Base-by-base conservation (phyloP, 2,888 invertebrate species). In the Phragmatobia fuliginosa region DNA sequence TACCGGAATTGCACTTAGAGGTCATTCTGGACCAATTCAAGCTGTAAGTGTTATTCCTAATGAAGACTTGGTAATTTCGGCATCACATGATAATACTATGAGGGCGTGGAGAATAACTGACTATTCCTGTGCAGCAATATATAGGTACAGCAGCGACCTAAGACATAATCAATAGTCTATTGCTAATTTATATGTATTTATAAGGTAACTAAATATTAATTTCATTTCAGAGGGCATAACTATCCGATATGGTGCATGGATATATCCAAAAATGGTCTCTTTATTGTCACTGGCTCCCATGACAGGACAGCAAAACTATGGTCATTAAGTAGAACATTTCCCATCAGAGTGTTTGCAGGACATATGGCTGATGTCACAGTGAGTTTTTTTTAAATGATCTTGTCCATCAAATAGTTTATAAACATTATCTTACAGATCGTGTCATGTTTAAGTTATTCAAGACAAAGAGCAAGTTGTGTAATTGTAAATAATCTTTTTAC, bases 161-260 rank as follows among this genome's bases (percentile, higher is more conserved):
- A 0, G 31, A n/a, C n/a, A n/a, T n/a, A n/a, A n/a, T n/a, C n/a
- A n/a, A n/a, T n/a, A n/a, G n/a, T n/a, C n/a, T n/a, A n/a, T n/a
- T n/a, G n/a, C n/a, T n/a, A n/a, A n/a, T n/a, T n/a, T n/a, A n/a
- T n/a, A n/a, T n/a, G n/a, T n/a, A n/a, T n/a, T 33, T 2, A 56
- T 58, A 21, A 49, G 45, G n/a, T 10, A 56, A 21, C 45, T 52
- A 21, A 32, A 14, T n/a, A n/a, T 16, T 32, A 60, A 70, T 64
- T 72, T 62, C 68, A 66, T 92, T 90, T 14, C 87, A 90, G 97
- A 83, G 99, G 99, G 41, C 99, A 99, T 91, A 97, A 97, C 86
- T 97, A 98, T 86, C 98, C 99, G 1, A 97, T 99, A 78, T 99
- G 99, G 98, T 98, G 98, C 88, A 95, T 99, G 88, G 97, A 97